Evolutionary conservation across 1,140 invertebrate species (phyloP).

Genomic region (Tetranychus cinnabarinus): DNA sequence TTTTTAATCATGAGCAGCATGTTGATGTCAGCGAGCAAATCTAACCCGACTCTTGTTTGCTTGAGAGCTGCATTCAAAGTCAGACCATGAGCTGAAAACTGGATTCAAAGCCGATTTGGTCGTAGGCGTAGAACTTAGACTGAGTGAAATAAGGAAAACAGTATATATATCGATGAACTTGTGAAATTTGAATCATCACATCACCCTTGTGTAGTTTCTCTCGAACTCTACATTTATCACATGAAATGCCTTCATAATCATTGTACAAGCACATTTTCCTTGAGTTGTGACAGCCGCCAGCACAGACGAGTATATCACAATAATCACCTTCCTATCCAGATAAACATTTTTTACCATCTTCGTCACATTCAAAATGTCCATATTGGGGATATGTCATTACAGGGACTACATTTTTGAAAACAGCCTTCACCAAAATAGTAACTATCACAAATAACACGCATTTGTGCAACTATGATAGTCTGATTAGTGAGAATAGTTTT

Average conservation of each 20-base stretch:
- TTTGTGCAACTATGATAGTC: constrained; percentile 26
- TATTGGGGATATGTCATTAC: constrained; percentile 49
- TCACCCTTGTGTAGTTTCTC: too few species aligned
- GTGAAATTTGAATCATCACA: too few species aligned
- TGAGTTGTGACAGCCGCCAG: constrained; percentile 72
- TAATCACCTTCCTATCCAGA: constrained; percentile 75
- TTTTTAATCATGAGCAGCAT: too few species aligned
- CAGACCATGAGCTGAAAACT: too few species aligned
- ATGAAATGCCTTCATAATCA: constrained; percentile 27
- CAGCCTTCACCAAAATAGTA: constrained; percentile 81
- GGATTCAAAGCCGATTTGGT: too few species aligned
- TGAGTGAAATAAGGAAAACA: too few species aligned
- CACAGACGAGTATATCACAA: constrained; percentile 65
- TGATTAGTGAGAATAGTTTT: not conserved
- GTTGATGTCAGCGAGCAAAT: too few species aligned
- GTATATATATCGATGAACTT: too few species aligned
- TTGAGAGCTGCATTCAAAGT: too few species aligned
- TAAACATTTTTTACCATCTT: constrained; percentile 54
- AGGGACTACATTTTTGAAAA: constrained; percentile 58
- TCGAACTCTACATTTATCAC: constrained; percentile 26
- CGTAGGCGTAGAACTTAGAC: too few species aligned
- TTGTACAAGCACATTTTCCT: constrained; percentile 67
- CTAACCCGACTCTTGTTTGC: too few species aligned
- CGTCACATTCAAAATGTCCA: constrained; percentile 81
- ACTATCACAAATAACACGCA: constrained; percentile 64